Evolutionary conservation across 2,113 vertebrate species (phyloP).

Genomic region (Leucoraja erinaceus): DNA sequence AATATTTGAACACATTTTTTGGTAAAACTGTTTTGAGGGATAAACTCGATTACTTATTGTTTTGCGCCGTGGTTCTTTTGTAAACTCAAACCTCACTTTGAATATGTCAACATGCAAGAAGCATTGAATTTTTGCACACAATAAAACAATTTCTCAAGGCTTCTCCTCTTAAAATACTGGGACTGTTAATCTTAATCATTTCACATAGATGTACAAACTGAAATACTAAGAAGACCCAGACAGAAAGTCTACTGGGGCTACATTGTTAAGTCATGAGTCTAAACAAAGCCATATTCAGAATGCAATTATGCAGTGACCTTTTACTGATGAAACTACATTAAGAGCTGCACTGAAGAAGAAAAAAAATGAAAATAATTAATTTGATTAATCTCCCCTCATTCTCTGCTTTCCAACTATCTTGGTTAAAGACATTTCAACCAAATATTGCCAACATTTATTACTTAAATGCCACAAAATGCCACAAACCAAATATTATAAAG

Average conservation of each 20-base stretch:
- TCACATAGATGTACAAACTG: conserved; percentile 17
- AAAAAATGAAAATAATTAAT: conserved; percentile 14
- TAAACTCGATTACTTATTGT: background rate
- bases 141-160: background rate
- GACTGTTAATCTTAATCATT: background rate
- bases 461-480: background rate
- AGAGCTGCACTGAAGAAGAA: conserved; percentile 27
- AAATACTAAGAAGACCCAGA: conserved; percentile 2
- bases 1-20: background rate
- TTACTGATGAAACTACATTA: conserved; percentile 35
- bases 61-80: background rate
- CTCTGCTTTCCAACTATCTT: background rate
- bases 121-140: background rate
- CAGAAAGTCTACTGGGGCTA: conserved; percentile 23
- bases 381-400: conserved; percentile 5
- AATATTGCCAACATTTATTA: background rate
- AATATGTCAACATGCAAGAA: background rate
- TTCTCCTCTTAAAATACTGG: background rate
- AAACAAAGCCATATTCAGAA: conserved; percentile 38
- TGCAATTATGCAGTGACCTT: conserved; percentile 38
- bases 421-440: background rate
- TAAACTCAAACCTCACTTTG: background rate
- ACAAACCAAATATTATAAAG: background rate
- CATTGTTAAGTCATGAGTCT: conserved; percentile 35
- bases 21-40: background rate